These are phyloP conservation scores for Smittia aterrima DNA, from an alignment of 2,888 invertebrate genomes.

Conservation along the genomic window DNA sequence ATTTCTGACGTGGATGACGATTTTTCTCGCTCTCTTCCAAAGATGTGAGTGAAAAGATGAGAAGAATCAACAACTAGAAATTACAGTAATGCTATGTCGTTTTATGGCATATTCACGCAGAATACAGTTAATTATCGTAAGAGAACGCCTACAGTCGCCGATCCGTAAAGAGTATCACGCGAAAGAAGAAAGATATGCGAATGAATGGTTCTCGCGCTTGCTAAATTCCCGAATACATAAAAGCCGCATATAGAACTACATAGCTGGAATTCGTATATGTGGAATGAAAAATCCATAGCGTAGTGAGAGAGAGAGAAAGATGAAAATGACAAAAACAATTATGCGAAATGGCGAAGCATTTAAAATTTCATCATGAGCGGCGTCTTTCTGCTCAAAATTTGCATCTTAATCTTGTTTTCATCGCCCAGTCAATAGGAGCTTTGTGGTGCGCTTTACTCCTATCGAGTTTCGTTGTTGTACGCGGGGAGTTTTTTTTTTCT, in stretches of 20 bases:
- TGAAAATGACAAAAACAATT: constrained; percentile 5
- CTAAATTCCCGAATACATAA: background rate
- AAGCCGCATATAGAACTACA: background rate
- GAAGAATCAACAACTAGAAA: constrained; percentile 5
- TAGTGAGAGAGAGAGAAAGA: no score
- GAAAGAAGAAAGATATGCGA: background rate
- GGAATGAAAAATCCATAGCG: background rate
- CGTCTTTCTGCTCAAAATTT: no score
- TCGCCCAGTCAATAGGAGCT: background rate
- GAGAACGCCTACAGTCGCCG: background rate
- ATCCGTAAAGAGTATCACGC: background rate
- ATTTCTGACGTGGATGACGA: no score
- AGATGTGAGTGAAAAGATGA: background rate
- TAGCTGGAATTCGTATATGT: background rate
- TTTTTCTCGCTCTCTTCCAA: background rate
- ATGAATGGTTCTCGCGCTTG: background rate
- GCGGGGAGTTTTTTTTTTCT: constrained; percentile 12
- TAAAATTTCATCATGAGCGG: no score
- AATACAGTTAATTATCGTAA: constrained; percentile 33
- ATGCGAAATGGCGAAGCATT: background rate
- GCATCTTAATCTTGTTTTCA: background rate
- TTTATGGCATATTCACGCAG: constrained; percentile 21
- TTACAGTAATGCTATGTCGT: background rate
- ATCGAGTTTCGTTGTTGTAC: background rate
- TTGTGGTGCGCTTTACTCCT: background rate